A percentile compares a stretch with the other conserved stretches of the same genome.
These are phyloP conservation scores for Tetranychus truncatus DNA, from an alignment of 2,888 invertebrate species.

Conservation along the genomic window DNA sequence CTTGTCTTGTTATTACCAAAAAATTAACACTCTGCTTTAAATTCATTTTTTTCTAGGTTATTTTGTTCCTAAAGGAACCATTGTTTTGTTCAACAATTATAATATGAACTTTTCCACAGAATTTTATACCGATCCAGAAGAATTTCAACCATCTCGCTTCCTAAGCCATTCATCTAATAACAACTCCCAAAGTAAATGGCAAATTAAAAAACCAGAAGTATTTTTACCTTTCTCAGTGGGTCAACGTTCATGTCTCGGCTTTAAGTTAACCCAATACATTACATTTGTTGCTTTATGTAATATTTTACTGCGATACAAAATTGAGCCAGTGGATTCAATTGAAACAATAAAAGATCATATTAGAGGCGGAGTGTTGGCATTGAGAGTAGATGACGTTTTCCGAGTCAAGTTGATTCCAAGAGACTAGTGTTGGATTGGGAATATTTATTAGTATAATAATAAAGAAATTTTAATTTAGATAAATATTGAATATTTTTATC, in stretches of 20 bases:
- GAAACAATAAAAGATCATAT: slow-evolving; percentile 8
- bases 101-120: slow-evolving; percentile 52
- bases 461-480: not conserved
- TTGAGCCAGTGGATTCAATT: slow-evolving; percentile 5
- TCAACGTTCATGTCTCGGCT: slow-evolving; percentile 66
- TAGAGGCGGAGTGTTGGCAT: slow-evolving; percentile 16
- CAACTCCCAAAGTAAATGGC: slow-evolving; percentile 32
- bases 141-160: slow-evolving; percentile 58
- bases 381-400: slow-evolving; percentile 17
- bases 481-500: no score
- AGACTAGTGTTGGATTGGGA: not conserved
- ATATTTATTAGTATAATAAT: no score
- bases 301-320: slow-evolving; percentile 15
- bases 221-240: slow-evolving; percentile 71
- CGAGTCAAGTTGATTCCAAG: slow-evolving; percentile 15
- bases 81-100: slow-evolving; percentile 66
- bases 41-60: slow-evolving; percentile 38
- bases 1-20: not conserved
- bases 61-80: slow-evolving; percentile 52
- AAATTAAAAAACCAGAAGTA: slow-evolving; percentile 46
- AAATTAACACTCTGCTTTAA: not conserved
- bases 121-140: slow-evolving; percentile 52
- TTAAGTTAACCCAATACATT: slow-evolving; percentile 55
- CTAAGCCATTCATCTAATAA: slow-evolving; percentile 34
- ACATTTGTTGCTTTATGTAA: slow-evolving; percentile 19